Evolutionary conservation across 2,113 vertebrate species (phyloP).

Genomic region (Gallinago jamesoni): DNA sequence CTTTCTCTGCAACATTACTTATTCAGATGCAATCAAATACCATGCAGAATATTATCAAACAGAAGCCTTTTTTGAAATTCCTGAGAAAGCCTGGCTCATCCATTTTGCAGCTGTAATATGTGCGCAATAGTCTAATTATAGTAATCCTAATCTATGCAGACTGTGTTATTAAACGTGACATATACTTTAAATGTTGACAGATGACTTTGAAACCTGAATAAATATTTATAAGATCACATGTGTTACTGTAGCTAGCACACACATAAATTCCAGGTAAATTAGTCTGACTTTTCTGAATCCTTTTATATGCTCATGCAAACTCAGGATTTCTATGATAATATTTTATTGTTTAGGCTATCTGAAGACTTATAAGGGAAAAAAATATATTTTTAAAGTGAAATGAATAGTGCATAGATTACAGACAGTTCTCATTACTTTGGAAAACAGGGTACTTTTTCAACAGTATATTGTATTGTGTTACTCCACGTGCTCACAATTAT

Average conservation of each 20-base stretch:
- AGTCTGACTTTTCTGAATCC: background rate
- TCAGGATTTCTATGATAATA: background rate
- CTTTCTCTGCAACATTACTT: conserved; percentile 28
- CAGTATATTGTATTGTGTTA: background rate
- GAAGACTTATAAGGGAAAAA: background rate
- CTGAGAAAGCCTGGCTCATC: conserved; percentile 24
- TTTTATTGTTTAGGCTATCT: background rate
- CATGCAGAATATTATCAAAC: conserved; percentile 36
- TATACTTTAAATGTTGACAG: conserved; percentile 67
- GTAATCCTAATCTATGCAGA: conserved; percentile 54
- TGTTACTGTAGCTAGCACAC: background rate
- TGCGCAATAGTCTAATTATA: conserved; percentile 54
- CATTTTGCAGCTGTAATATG: conserved; percentile 44
- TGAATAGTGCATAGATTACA: background rate
- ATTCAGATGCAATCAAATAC: conserved; percentile 66
- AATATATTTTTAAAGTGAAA: background rate
- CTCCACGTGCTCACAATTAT: background rate
- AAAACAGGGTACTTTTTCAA: background rate
- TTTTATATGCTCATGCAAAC: background rate
- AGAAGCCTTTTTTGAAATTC: conserved; percentile 24
- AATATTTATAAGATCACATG: conserved; percentile 47
- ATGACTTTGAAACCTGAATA: conserved; percentile 47
- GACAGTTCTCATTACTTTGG: background rate
- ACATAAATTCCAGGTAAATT: conserved; percentile 30
- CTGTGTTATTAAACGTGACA: conserved; percentile 40